Percentiles rank a stretch among this genome's conserved stretches.
These are phyloP conservation scores for Antheraea pernyi DNA, from an alignment of 1,140 invertebrate species.

Conservation along the genomic window DNA sequence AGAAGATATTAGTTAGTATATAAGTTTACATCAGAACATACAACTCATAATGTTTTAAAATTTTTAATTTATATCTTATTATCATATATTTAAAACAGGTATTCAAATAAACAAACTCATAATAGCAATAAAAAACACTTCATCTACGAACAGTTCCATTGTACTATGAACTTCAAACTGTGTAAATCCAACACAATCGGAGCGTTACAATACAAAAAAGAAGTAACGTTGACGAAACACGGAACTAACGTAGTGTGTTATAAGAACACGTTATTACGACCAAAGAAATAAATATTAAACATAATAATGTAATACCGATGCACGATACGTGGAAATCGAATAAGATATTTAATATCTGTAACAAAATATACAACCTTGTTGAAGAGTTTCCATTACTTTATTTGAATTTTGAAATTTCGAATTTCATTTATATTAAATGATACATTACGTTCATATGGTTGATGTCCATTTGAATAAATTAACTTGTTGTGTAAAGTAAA, in stretches of 20 bases:
- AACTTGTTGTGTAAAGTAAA: too few species aligned
- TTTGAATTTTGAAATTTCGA: too few species aligned
- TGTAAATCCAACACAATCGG: slow-evolving; percentile 6
- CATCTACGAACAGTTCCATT: not conserved
- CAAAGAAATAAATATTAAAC: not conserved
- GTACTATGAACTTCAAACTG: slow-evolving; percentile 7
- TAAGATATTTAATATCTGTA: slow-evolving; percentile 5
- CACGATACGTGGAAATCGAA: not conserved
- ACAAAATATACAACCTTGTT: not conserved
- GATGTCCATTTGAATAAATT: too few species aligned
- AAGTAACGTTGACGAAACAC: slow-evolving; percentile 5
- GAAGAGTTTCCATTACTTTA: not conserved
- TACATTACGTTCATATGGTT: too few species aligned
- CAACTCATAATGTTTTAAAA: too few species aligned
- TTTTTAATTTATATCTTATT: too few species aligned
- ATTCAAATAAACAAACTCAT: too few species aligned
- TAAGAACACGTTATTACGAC: not conserved
- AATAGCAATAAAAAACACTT: not conserved
- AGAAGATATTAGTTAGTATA: too few species aligned
- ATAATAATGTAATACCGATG: not conserved
- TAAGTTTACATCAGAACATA: too few species aligned
- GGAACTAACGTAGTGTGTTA: not conserved
- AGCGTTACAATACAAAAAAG: slow-evolving; percentile 1
- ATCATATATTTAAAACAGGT: too few species aligned
- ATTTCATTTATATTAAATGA: too few species aligned